Evolutionary conservation across 2,888 invertebrate species (phyloP).

Genomic region (Drosophila fulvimacula): DNA sequence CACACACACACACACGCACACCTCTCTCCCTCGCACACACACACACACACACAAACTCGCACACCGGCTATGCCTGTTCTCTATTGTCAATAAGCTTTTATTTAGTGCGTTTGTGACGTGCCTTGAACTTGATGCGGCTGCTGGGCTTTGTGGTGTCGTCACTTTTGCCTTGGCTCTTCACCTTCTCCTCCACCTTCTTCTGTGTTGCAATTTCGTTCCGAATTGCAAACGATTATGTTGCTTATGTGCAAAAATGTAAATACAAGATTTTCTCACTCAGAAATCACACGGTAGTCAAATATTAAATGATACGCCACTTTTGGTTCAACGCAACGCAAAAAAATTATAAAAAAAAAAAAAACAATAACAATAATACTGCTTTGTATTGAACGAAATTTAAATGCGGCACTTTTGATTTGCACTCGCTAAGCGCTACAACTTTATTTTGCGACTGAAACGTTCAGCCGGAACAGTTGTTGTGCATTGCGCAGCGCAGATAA

Average conservation of each 20-base stretch:
- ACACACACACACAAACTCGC: constrained; percentile 10
- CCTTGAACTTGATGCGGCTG: constrained; percentile 49
- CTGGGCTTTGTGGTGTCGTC: constrained; percentile 48
- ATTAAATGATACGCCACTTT: constrained; percentile 19
- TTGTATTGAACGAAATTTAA: constrained; percentile 48
- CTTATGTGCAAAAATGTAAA: constrained; percentile 20
- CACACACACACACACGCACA: background rate
- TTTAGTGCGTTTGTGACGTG: constrained; percentile 35
- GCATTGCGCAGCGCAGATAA: constrained; percentile 46
- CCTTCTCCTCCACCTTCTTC: constrained; percentile 1
- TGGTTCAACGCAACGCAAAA: constrained; percentile 34
- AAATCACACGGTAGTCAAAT: constrained; percentile 11
- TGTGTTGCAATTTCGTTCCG: constrained; percentile 18
- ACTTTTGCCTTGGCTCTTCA: constrained; percentile 28
- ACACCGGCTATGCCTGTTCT: constrained; percentile 39
- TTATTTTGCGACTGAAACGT: constrained; percentile 62
- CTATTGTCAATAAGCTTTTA: constrained; percentile 28
- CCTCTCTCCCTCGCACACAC: constrained; percentile 3
- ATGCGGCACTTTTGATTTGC: constrained; percentile 15
- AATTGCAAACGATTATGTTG: constrained; percentile 24
- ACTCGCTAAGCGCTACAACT: constrained; percentile 41
- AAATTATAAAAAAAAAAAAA: constrained; percentile 17
- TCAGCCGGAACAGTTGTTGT: constrained; percentile 35
- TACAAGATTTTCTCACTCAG: constrained; percentile 26
- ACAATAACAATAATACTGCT: constrained; percentile 68